Conservation (phyloP, 2,888 invertebrate genomes). For the Pediacus dermestoides region DNA sequence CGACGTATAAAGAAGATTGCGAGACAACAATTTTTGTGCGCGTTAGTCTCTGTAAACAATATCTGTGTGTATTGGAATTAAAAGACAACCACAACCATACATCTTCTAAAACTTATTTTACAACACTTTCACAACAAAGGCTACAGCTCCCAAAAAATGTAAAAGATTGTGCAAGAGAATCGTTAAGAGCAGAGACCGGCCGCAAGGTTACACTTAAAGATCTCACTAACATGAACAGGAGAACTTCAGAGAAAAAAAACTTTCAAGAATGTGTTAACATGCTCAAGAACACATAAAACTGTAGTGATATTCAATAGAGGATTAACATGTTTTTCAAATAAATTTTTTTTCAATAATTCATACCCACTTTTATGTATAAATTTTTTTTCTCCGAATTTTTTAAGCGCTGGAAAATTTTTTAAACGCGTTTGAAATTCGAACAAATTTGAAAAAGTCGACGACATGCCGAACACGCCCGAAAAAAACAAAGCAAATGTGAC, state of each 20-base stretch:
- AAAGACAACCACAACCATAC: conserved; percentile 15
- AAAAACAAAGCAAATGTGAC: too few species aligned
- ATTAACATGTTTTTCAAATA: too few species aligned
- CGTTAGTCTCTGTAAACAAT: conserved; percentile 14
- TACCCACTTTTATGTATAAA: too few species aligned
- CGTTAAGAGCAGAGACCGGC: conserved; percentile 14
- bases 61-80: conserved; percentile 14
- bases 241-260: conserved; percentile 12
- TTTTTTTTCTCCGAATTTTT: too few species aligned
- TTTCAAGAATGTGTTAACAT: conserved; percentile 12
- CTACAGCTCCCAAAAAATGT: conserved; percentile 11
- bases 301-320: too few species aligned
- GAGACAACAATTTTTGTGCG: conserved; percentile 14
- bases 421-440: too few species aligned
- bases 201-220: conserved; percentile 15
- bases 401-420: too few species aligned
- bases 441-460: too few species aligned
- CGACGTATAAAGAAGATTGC: conserved; percentile 14
- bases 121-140: conserved; percentile 16
- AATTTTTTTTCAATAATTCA: too few species aligned
- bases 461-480: too few species aligned
- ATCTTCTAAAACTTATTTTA: conserved; percentile 15
- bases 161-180: conserved; percentile 14
- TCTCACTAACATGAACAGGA: conserved; percentile 16
- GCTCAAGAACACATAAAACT: conserved; percentile 8